These are phyloP conservation scores for Drosophila sordidula DNA, from an alignment of 2,888 invertebrate species.

Conservation along the genomic window DNA sequence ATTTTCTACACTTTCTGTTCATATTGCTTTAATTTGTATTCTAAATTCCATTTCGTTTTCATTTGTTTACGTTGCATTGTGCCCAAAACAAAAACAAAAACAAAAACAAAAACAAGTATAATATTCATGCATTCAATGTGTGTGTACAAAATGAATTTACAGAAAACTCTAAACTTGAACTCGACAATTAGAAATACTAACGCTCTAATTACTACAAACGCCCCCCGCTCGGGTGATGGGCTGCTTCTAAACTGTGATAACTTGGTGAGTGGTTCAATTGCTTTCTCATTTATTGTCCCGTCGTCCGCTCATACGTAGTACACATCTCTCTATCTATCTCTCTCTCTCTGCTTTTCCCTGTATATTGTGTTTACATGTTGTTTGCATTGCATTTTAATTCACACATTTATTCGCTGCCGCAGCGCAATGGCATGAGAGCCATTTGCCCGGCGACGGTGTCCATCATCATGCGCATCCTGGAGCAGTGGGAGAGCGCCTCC, in stretches of 20 bases:
- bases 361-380: not conserved
- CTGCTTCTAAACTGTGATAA: conserved; percentile 84
- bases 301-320: conserved; percentile 26
- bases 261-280: conserved; percentile 83
- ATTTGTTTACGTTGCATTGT: conserved; percentile 36
- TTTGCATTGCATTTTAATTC: not conserved
- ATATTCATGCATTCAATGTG: conserved; percentile 36
- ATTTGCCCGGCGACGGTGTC: conserved; percentile 88
- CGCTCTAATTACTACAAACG: conserved; percentile 81
- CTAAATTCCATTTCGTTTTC: conserved; percentile 41
- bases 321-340: conserved; percentile 3
- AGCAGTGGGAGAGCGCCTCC: conserved; percentile 84
- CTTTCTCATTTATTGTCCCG: conserved; percentile 36
- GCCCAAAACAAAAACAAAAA: not conserved
- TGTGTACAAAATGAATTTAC: conserved; percentile 68
- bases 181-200: conserved; percentile 80
- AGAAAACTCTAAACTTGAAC: conserved; percentile 83
- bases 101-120: conserved; percentile 6
- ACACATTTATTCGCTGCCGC: conserved; percentile 30
- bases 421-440: conserved; percentile 87
- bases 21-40: conserved; percentile 36
- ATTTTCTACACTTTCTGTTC: conserved; percentile 25
- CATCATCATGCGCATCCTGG: conserved; percentile 86
- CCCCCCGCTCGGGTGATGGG: conserved; percentile 84
- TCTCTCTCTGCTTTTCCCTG: not conserved